Evolutionary conservation across 2,888 invertebrate genomes (phyloP), one percentile per base, ranked within the genome.

Genomic region (Pyralis farinalis): DNA sequence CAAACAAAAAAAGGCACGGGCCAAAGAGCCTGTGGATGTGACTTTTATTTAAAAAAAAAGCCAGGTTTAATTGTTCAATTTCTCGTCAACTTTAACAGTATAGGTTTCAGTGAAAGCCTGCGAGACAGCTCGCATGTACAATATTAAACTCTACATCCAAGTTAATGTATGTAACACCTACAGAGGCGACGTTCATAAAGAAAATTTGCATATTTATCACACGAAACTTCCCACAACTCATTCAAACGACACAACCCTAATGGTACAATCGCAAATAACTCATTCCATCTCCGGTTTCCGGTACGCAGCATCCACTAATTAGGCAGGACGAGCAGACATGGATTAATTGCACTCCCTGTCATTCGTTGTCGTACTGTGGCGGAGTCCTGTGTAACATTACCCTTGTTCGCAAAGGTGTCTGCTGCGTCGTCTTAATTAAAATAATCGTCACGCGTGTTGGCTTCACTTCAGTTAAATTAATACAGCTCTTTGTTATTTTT

Each of bases 261-360:
- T 25, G 25, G 25, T 7, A 25, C 60, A 65, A 70, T 78, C 69
- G 78, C 83, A 74, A 75, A 80, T 74, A 76, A 71, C 73, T 67
- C 72, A 71, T 70, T 71, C 72, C 79, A 81, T 79, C 78, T 80
- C 83, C 67, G 56, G 77, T 82, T 85, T 80, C 84, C 75, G 71
- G 71, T 71, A 73, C 75, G 63, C 60, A 66, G 74, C 72, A 64
- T 65, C 60, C 71, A 69, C 82, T 86, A 87, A 87, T 86, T 86
- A 87, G 78, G 70, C 63, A 65, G 66, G 61, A 58, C 63, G 72
- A 71, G 64, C 71, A 78, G 84, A 85, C 84, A 74, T 79, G 84
- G 69, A 87, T 85, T 86, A 87, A 87, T 86, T 77, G 75, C 73
- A 61, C 57, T 59, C 64, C 60, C 63, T 71, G 71, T 71, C 67